phyloP scores from a whole-genome alignment of 2,797 vertebrate genomes.

The Spondyliosoma cantharus region DNA sequence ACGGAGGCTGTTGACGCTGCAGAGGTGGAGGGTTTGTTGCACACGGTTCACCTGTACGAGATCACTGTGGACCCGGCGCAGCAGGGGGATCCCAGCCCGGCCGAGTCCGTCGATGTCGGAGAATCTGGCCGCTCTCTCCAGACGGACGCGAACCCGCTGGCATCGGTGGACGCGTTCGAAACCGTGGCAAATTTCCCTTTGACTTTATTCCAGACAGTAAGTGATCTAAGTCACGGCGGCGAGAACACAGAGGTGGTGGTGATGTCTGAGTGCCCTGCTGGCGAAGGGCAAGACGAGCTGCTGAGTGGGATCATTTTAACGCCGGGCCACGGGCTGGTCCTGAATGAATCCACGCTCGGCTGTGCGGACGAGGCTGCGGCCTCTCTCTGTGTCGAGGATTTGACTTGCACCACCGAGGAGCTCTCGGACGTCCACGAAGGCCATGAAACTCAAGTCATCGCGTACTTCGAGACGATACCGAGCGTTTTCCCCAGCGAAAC shows the following conservation, averaged over 20 bases:
- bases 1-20: not conserved
- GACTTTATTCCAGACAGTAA: slow-evolving; percentile 62
- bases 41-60: slow-evolving; percentile 64
- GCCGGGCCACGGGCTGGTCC: slow-evolving; percentile 45
- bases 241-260: slow-evolving; percentile 67
- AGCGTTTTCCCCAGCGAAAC: slow-evolving; percentile 58
- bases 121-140: slow-evolving; percentile 28
- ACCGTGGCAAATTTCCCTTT: slow-evolving; percentile 53
- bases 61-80: slow-evolving; percentile 49
- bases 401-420: slow-evolving; percentile 51
- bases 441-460: slow-evolving; percentile 65
- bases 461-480: slow-evolving; percentile 83
- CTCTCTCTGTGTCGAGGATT: slow-evolving; percentile 52
- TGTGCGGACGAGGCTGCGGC: not conserved
- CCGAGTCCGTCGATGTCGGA: slow-evolving; percentile 22
- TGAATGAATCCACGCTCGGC: not conserved
- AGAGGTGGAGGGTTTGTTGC: slow-evolving; percentile 17
- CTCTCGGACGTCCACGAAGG: not conserved
- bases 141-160: slow-evolving; percentile 33
- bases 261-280: slow-evolving; percentile 57
- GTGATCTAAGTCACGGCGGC: slow-evolving; percentile 16
- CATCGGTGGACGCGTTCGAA: not conserved
- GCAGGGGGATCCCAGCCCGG: slow-evolving; percentile 31
- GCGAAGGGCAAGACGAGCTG: slow-evolving; percentile 53
- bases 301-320: slow-evolving; percentile 55